Evolutionary conservation across 2,888 invertebrate species (phyloP), one percentile per base, ranked within the genome.

Genomic region (Branchipolynoe longqiensis): DNA sequence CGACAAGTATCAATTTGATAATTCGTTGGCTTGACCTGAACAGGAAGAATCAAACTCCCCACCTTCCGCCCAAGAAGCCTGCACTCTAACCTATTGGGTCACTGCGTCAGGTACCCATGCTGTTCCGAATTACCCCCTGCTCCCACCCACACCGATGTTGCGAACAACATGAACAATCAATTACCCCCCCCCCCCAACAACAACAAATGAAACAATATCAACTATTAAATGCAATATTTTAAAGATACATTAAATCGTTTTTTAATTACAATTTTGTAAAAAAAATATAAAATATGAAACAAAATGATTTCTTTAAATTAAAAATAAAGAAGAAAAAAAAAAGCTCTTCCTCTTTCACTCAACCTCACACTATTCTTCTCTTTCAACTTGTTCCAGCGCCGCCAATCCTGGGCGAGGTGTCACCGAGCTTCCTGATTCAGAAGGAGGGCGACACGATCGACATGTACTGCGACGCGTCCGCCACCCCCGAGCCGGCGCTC

Each of bases 381-480:
- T 40, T 83, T 31, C 2, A 22, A 64, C 14, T 64, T 31, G 12
- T 82, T 86, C 8, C 85, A 89, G 89, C 88, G 12, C 88, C 89
- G 0, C 89, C 89, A 0, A 86, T 87, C 4, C 78, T 90, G 41
- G 85, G 85, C 0, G 85, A 86, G n/a, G 85, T 87, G 4, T 90
- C 90, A 22, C 90, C 90, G 12, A 85, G 87, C 54, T 89, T 88
- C 84, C 85, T 89, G 40, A 86, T 89, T 56, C 86, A 86, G 69
- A 87, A 89, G 48, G 87, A 85, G 95, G 98, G 98, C 92, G 98
- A 98, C 95, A 97, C 97, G 91, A 97, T 98, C 94, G 97, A 98
- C 94, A 96, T 99, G 94, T 98, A 97, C 95, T 99, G 99, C 95
- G 97, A 98, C 94, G 98, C 98, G 88, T 97, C 97, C 94, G 98